These are phyloP conservation scores for Sinella curviseta DNA, from an alignment of 1,140 invertebrate species.

Conservation along the genomic window DNA sequence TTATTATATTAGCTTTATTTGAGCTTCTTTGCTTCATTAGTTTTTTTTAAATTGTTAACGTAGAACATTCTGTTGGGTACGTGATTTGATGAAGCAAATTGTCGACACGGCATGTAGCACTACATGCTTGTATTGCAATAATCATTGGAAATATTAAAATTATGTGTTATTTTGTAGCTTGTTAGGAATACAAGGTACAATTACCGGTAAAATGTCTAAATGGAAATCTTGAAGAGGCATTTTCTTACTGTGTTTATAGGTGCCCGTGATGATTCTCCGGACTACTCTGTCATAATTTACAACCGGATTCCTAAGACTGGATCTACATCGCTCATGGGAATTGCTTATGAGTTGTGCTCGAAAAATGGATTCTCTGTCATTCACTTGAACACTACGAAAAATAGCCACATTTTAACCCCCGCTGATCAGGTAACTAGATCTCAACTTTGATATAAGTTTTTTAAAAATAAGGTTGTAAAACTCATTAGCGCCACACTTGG, in stretches of 20 bases:
- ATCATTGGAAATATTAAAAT: no score
- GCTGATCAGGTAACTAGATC: conserved; percentile 74
- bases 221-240: not conserved
- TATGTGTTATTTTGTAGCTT: no score
- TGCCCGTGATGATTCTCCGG: conserved; percentile 40
- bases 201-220: not conserved
- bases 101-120: no score
- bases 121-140: no score
- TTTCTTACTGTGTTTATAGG: conserved; percentile 30
- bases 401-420: conserved; percentile 87
- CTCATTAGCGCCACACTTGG: no score
- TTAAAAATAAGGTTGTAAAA: no score
- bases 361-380: conserved; percentile 90
- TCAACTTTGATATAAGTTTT: no score
- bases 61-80: no score
- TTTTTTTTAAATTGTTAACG: no score
- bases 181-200: not conserved
- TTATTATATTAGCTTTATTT: no score
- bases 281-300: conserved; percentile 78
- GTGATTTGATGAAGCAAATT: no score
- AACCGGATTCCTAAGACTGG: conserved; percentile 98
- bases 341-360: conserved; percentile 93
- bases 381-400: conserved; percentile 94
- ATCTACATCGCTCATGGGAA: conserved; percentile 95
- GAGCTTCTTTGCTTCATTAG: no score